Base-by-base conservation (phyloP, 2,888 invertebrate genomes). In the Diachrysia chrysitis region DNA sequence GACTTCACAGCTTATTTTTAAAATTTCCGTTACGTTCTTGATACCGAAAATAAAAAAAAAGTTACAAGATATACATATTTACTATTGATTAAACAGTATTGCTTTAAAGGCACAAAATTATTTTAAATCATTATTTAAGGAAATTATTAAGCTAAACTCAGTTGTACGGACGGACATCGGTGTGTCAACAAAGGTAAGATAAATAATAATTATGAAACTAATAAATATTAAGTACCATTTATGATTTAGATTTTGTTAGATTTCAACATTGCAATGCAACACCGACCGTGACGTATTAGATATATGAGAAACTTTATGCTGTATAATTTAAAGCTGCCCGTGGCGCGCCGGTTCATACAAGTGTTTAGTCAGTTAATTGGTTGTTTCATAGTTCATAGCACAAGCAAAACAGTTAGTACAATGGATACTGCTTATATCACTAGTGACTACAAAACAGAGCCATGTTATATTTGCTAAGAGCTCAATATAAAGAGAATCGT, bases 61-160 rank as follows among this genome's bases (percentile, higher is more conserved):
- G 63, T 57, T 60, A 68, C 70, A 69, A 78, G 58, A 66, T 73
- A n/a, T 66, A 65, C 46, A 62, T 56, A 25, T 62, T 59, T 42
- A n/a, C 42, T 65, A 51, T 63, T 37, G 21, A 51, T 51, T 51
- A 51, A 32, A 57, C 16, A 65, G 51, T 67, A 67, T 70, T 74
- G 70, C 60, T 67, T 58, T 51, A 67, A 63, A 66, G 56, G 65
- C 67, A 62, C 67, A 56, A 59, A 51, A 73, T 61, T 58, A 5
- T 68, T 63, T 61, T n/a, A 48, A 70, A 60, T 14, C 17, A 19
- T 53, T 63, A 63, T 54, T 59, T 37, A 12, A 48, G 69, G 46
- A 60, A 42, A 35, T 51, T 46, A 57, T 12, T 29, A 32, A 63
- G 68, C 74, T 54, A 73, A 73, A 63, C 68, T 62, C 56, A 72